phyloP scores from a whole-genome alignment of 2,113 vertebrate species.

The Eidolon helvum region DNA sequence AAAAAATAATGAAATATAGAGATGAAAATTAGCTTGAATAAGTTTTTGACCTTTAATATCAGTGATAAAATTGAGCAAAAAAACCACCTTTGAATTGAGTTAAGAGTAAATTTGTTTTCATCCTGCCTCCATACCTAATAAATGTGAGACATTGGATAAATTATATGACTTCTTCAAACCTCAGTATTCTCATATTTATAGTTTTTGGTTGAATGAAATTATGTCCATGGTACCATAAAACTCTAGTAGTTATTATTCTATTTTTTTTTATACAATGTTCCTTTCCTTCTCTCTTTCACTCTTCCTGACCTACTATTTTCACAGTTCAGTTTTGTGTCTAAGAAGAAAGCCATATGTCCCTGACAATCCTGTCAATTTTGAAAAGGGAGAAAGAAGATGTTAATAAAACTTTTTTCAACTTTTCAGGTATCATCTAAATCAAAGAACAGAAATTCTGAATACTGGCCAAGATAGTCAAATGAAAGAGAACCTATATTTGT shows the following conservation, averaged over 20 bases:
- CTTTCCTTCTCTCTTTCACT: neutral
- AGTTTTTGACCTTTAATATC: neutral
- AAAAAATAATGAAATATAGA: neutral
- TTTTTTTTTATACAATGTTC: neutral
- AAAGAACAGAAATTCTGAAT: neutral
- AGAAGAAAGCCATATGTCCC: neutral
- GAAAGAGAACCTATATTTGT: neutral
- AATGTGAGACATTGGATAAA: neutral
- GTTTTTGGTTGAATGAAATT: neutral
- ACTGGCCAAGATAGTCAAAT: neutral
- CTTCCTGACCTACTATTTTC: neutral
- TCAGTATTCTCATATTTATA: neutral
- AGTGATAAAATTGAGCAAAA: neutral
- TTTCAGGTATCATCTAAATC: neutral
- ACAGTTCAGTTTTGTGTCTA: neutral
- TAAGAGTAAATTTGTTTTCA: neutral
- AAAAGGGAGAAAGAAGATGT: neutral
- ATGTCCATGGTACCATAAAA: neutral
- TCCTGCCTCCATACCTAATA: neutral
- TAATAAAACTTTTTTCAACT: neutral
- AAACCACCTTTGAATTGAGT: no score
- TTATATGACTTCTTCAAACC: neutral
- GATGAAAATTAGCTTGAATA: neutral
- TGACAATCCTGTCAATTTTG: neutral
- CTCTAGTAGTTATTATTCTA: neutral